Evolutionary conservation across 2,888 invertebrate species (phyloP).

Genomic region (Pelosia muscerda): DNA sequence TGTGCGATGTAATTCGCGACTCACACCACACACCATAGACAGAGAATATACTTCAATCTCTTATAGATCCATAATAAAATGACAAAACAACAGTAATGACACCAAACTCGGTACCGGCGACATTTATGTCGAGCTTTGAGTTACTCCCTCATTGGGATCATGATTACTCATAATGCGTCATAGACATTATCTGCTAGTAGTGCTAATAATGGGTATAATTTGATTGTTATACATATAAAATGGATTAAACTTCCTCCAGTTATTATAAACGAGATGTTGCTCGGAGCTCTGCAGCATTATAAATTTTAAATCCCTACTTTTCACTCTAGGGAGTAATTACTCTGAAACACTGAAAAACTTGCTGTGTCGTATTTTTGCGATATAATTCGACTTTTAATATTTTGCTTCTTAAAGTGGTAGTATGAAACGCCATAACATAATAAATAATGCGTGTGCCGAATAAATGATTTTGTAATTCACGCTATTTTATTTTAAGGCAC

Average conservation of each 20-base stretch:
- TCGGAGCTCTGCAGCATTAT: background rate
- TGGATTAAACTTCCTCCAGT: background rate
- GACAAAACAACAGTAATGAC: too few relatives aligned
- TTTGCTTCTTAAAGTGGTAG: background rate
- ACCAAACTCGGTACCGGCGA: too few relatives aligned
- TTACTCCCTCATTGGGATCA: too few relatives aligned
- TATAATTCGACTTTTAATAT: background rate
- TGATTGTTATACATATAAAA: background rate
- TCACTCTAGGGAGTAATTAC: slow-evolving; percentile 36
- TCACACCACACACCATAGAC: too few relatives aligned
- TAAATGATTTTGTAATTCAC: background rate
- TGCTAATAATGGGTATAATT: too few relatives aligned
- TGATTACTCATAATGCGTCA: background rate
- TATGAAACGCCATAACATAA: background rate
- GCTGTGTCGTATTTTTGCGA: slow-evolving; percentile 21
- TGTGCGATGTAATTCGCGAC: too few relatives aligned
- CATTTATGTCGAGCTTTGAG: too few relatives aligned
- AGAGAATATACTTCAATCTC: too few relatives aligned
- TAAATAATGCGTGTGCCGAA: too few relatives aligned
- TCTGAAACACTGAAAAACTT: slow-evolving; percentile 39
- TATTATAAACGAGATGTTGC: background rate
- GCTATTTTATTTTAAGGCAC: background rate
- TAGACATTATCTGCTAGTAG: background rate
- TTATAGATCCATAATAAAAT: too few relatives aligned
- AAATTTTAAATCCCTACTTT: slow-evolving; percentile 1